Conservation (phyloP, 2,113 vertebrate species). For the Rhabdomys dilectus region DNA sequence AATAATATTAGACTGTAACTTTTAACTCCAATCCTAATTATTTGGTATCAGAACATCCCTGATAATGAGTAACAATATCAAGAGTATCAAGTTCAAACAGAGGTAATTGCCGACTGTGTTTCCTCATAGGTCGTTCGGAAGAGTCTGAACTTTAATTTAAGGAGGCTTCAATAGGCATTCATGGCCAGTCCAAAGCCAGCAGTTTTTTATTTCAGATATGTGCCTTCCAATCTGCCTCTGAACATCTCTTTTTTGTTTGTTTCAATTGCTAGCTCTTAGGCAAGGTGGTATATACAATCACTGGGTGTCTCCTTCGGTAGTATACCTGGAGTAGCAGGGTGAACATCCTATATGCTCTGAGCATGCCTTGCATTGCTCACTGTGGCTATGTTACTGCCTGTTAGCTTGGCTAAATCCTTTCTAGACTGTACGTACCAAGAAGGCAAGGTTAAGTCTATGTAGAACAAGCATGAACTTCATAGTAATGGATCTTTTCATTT, state of each 20-base stretch:
- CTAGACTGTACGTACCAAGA: neutral
- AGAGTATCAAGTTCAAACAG: neutral
- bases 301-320: neutral
- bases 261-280: neutral
- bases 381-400: neutral
- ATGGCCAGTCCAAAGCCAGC: neutral
- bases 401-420: neutral
- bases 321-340: neutral
- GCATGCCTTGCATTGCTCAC: neutral
- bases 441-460: neutral
- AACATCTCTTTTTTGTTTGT: neutral
- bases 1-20: neutral
- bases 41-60: neutral
- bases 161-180: neutral
- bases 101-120: neutral
- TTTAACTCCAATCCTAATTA: neutral
- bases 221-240: neutral
- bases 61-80: neutral
- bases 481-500: neutral
- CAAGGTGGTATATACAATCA: neutral
- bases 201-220: neutral
- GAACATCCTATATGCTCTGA: neutral
- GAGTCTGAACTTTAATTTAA: neutral
- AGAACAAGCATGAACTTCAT: neutral
- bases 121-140: neutral